Conservation (phyloP, 2,797 vertebrate genomes). For the Hafferia zeledoni region DNA sequence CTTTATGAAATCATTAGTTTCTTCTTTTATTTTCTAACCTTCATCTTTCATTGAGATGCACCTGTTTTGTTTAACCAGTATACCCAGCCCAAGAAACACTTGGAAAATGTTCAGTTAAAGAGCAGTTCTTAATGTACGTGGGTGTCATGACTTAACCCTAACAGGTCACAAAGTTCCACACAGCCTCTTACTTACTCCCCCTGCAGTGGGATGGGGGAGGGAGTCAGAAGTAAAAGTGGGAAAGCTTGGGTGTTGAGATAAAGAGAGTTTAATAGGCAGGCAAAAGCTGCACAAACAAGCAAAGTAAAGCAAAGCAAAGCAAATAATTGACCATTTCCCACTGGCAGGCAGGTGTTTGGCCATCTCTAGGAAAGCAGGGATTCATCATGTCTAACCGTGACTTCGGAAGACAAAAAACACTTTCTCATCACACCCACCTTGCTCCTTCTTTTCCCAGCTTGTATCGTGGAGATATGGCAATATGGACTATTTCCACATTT, state of each 20-base stretch:
- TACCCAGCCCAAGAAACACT: neutral
- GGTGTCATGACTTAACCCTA: fast-evolving
- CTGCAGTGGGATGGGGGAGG: neutral
- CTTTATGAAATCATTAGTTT: neutral
- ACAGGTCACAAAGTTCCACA: neutral
- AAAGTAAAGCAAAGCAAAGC: neutral
- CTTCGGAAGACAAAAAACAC: neutral
- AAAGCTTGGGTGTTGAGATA: neutral
- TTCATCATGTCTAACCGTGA: fast-evolving
- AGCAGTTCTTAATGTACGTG: neutral
- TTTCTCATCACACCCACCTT: fast-evolving
- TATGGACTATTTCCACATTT: neutral
- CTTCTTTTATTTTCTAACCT: neutral
- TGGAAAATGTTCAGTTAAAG: neutral
- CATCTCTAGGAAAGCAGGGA: neutral
- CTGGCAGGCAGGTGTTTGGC: neutral
- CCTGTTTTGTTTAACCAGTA: neutral
- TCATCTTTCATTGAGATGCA: neutral
- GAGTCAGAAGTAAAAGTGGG: neutral
- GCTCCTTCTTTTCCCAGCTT: neutral
- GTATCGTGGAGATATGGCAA: neutral
- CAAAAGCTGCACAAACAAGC: neutral
- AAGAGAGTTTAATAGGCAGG: neutral
- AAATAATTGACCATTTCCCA: neutral
- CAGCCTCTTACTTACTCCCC: neutral